Evolutionary conservation across 2,797 vertebrate genomes (phyloP).

Genomic region (Hydrocynus forskahlii): DNA sequence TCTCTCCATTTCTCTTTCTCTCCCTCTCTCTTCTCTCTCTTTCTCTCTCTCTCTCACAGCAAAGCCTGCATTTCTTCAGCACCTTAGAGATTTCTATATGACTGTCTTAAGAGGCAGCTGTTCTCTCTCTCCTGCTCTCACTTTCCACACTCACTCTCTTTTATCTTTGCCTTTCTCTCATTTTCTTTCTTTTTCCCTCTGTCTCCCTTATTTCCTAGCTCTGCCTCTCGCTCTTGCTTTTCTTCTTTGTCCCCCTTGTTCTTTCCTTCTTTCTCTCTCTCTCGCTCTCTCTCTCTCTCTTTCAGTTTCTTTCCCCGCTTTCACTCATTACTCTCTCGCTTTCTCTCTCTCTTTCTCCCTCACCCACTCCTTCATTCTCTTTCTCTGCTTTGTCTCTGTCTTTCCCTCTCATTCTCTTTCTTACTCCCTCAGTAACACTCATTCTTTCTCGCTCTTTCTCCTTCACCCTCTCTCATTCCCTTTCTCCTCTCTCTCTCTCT

Average conservation of each 20-base stretch:
- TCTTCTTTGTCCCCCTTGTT: no score
- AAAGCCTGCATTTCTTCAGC: neutral
- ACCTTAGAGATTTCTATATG: conserved; percentile 21
- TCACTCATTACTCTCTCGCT: neutral
- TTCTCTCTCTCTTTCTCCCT: neutral
- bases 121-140: neutral
- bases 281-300: neutral
- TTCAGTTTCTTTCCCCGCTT: neutral
- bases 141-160: neutral
- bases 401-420: neutral
- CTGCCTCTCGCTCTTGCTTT: conserved; percentile 3
- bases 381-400: neutral
- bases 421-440: no score
- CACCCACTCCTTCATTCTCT: conserved; percentile 9
- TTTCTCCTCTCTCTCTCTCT: no score
- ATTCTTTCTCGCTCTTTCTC: neutral
- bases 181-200: conserved; percentile 14
- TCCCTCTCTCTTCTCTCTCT: neutral
- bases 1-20: neutral
- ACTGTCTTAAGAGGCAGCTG: neutral
- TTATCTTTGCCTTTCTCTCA: conserved; percentile 6
- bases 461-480: neutral
- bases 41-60: neutral
- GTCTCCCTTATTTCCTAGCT: neutral
- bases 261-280: neutral